Evolutionary conservation across 35 echinoderm and acorn worm genomes (phyloP).

Genomic region (Lytechinus pictus): DNA sequence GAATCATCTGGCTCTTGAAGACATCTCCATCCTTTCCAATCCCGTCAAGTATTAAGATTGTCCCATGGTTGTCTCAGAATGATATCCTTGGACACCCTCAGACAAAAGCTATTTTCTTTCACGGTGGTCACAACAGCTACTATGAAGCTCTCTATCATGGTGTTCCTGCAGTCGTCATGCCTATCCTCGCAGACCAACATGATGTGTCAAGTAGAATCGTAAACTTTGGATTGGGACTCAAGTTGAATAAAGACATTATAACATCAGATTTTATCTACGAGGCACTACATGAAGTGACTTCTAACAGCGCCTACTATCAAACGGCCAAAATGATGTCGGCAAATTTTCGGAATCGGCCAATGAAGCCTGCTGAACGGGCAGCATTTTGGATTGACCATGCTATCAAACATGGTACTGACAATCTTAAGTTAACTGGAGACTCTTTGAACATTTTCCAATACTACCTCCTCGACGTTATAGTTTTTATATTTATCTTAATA

Average conservation of each 20-base stretch:
- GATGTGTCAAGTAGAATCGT: neutral
- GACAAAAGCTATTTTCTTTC: constrained; percentile 40
- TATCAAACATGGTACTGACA: constrained; percentile 34
- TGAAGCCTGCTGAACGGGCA: constrained; percentile 50
- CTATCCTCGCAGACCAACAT: neutral
- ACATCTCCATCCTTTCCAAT: neutral
- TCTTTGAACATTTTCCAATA: constrained; percentile 39
- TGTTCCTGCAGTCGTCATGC: neutral
- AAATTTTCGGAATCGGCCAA: constrained; percentile 57
- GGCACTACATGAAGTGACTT: constrained; percentile 20
- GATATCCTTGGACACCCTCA: constrained; percentile 19
- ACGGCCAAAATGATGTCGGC: constrained; percentile 31
- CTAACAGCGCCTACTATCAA: neutral
- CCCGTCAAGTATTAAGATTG: neutral
- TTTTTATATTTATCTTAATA: constrained; percentile 24
- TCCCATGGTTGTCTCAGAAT: constrained; percentile 2
- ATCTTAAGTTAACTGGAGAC: neutral
- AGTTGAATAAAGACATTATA: neutral
- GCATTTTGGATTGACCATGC: constrained; percentile 69
- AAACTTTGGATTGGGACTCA: constrained; percentile 17
- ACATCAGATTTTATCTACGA: neutral
- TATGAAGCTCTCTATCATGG: constrained; percentile 53
- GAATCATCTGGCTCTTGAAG: neutral
- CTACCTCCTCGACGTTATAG: constrained; percentile 47
- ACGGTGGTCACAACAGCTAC: constrained; percentile 33